Base-by-base conservation (phyloP, 2,797 vertebrate species). In the Labroides dimidiatus region DNA sequence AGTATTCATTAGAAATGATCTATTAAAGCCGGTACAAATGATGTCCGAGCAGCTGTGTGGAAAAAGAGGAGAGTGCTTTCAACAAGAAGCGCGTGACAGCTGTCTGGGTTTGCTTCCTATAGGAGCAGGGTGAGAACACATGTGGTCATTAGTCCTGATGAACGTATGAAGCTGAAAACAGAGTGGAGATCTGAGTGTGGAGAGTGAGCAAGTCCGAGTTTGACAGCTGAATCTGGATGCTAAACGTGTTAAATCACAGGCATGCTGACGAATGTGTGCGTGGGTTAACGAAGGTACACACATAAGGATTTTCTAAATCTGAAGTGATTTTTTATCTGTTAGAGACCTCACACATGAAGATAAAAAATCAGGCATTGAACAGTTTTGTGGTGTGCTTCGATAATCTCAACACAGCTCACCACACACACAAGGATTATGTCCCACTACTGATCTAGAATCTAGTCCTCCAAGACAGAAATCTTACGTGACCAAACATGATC, bases 191-290 rank as follows among this genome's bases (percentile, higher is more conserved):
- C 20, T 70, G 15, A 10, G 36, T 55, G n/a, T 7, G 52, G 64
- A 64, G 33, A 48, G 48, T 24, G 37, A 51, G 47, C 13, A 50
- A 41, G 48, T 71, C 15, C 24, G 57, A 48, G 56, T 49, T 1
- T 54, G 77, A 77, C 84, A 87, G 84, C 80, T 80, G 77, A 73
- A 68, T 70, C 47, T 51, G 36, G 30, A 43, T 66, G 14, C 61
- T 64, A 57, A 69, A 77, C 62, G 58, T 63, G 69, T 79, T 74
- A 50, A 74, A 78, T 79, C 49, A 72, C 70, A 78, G 51, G 70
- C 82, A 80, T 56, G 56, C 61, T 50, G 48, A 42, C 5, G 0
- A 50, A 63, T 57, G 20, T 39, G 60, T 48, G 49, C 69, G 53
- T 27, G 42, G n/a, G n/a, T n/a, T n/a, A n/a, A n/a, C n/a, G n/a